Base-by-base conservation (phyloP, 2,888 invertebrate species). In the Matsumyia berberina region DNA sequence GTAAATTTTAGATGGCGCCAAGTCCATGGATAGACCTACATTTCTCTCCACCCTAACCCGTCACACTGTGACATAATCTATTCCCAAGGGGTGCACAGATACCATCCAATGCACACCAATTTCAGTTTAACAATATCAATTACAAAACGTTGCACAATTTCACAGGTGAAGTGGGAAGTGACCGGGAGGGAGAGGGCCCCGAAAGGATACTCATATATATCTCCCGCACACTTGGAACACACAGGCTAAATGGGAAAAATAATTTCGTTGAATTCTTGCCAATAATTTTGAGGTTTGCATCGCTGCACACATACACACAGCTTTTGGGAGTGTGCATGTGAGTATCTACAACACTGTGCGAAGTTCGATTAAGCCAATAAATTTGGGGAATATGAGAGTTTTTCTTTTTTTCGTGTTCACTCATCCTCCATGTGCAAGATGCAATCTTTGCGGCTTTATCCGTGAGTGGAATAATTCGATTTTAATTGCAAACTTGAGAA, bases 401-500 rank as follows among this genome's bases (percentile, higher is more conserved):
- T 78, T 57, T 49, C 17, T 42, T 19, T 39, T 29, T 6, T 1
- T 46, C 19, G 24, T 29, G 11, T 35, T 19, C 37, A 51, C 12
- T 55, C 62, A 37, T 70, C 44, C 69, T 64, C 44, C 24, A 37
- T 69, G 69, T 69, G 79, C 60, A 78, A 83, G 78, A 83, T 82
- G 77, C 66, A 82, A 82, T 82, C 82, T 82, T 69, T 73, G n/a
- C 24, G 57, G 60, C 69, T 79, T 74, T 70, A 74, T 79, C 83
- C 29, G 73, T 69, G 69, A 79, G 73, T 74, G 79, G 74, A 79
- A 79, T 85, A 79, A 85, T 85, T 85, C 83, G 79, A 85, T 79
- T 79, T 79, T 85, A 85, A 85, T 85, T 85, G 83, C 79, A 79
- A 74, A 79, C 79, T 85, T 79, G 79, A 85, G 64, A 51, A 74